phyloP scores from a whole-genome alignment of 2,888 invertebrate species.

The Strigamia transsilvanica region DNA sequence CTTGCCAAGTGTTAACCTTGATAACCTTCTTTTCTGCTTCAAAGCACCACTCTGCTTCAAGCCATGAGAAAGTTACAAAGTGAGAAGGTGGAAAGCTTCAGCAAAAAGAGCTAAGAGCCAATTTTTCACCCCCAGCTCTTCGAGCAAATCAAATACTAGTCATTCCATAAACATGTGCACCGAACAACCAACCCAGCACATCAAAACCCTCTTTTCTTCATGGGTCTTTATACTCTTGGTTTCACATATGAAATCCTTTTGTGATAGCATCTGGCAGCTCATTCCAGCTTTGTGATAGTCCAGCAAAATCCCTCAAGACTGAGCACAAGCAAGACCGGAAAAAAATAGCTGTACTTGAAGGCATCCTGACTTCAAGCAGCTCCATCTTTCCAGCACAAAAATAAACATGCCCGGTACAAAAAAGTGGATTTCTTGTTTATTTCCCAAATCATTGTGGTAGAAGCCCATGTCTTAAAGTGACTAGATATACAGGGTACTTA shows the following conservation, averaged over 20 bases:
- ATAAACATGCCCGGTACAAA: too few species aligned
- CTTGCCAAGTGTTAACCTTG: conserved; percentile 8
- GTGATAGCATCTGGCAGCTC: not conserved
- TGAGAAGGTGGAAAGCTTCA: not conserved
- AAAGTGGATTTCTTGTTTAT: too few species aligned
- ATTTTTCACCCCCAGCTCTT: not conserved
- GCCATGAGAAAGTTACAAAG: not conserved
- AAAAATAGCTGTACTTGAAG: too few species aligned
- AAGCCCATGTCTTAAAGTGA: too few species aligned
- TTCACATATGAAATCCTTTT: not conserved
- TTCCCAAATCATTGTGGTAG: too few species aligned
- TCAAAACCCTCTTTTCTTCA: not conserved
- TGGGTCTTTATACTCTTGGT: not conserved
- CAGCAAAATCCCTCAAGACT: too few species aligned
- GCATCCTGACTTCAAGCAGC: too few species aligned
- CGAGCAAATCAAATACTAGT: not conserved
- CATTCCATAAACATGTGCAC: conserved; percentile 6
- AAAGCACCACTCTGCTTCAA: not conserved
- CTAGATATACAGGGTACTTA: too few species aligned
- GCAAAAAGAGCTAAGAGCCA: not conserved
- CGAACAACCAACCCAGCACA: not conserved
- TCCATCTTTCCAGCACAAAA: too few species aligned
- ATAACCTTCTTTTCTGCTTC: not conserved
- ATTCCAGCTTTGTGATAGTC: not conserved
- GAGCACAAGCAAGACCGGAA: too few species aligned